Base-by-base conservation (phyloP, 2,888 invertebrate genomes). In the Rhagophthalmus giganteus region DNA sequence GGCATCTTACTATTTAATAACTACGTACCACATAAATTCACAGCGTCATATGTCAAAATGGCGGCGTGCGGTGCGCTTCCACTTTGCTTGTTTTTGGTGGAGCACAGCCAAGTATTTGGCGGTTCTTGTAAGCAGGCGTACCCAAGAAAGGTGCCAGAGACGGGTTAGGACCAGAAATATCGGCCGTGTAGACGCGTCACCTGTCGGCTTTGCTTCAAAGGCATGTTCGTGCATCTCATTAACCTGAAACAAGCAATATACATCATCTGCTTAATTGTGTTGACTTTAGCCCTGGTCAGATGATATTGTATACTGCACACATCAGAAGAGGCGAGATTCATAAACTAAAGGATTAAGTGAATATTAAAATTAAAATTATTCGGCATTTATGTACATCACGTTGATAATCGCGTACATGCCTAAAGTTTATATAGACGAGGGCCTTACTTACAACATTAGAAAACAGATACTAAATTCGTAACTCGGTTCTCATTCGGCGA, bases 1-100 rank as follows among this genome's bases (percentile, higher is more conserved):
- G 67, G 59, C 57, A 63, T 53, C 59, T 64, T 64, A 65, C 66
- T 64, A 66, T 68, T 69, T 70, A 69, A 70, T 71, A 70, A 70
- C 65, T 63, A 66, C 64, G 66, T 64, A 65, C 64, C 54, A 57
- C 63, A 65, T 67, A 65, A 71, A 70, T 69, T 62, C 55, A 24
- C 54, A 50, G 58, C 58, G 60, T 60, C 65, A 62, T 63, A 64
- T 61, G 67, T 70, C 68, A 70, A 71, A 67, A 70, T 69, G 70
- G 69, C 68, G 57, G 41, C 50, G 45, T 42, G 50, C 50, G 46
- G 31, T 35, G 34, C 40, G 35, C 39, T 45, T 44, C 39, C 44
- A 45, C 45, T 38, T 52, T 62, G 59, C 63, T 69, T 67, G 66
- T 70, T 69, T 70, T 66, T 65, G 63, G 65, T 70, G 71, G 71